Percentiles rank a stretch among this genome's conserved stretches.
Conservation (phyloP, 2,888 invertebrate species). For the Lordiphosa andalusiaca region DNA sequence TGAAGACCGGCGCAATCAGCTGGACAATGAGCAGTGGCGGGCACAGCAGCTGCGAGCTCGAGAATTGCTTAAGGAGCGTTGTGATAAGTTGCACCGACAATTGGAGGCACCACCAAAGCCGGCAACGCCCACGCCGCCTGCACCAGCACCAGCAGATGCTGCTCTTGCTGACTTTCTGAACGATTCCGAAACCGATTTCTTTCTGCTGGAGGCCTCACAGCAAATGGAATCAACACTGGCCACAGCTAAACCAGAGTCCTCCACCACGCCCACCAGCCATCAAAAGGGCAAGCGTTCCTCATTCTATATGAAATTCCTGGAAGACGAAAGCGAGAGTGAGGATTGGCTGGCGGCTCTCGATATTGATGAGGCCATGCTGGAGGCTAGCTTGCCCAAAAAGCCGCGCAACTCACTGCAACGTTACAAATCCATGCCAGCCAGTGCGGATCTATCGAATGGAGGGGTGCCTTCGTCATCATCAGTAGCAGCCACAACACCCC, state of each 20-base stretch:
- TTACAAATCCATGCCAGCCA: conserved; percentile 77
- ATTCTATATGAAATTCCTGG: conserved; percentile 76
- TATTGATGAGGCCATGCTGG: conserved; percentile 68
- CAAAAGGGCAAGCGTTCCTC: conserved; percentile 66
- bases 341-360: conserved; percentile 76
- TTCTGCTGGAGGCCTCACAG: conserved; percentile 76
- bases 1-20: conserved; percentile 55
- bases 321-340: conserved; percentile 75
- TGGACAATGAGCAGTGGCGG: conserved; percentile 60
- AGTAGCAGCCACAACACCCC: conserved; percentile 4
- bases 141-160: conserved; percentile 24
- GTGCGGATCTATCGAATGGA: conserved; percentile 16
- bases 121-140: conserved; percentile 11
- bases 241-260: not conserved
- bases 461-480: conserved; percentile 5
- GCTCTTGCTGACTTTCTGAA: conserved; percentile 68
- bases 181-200: conserved; percentile 75
- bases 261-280: conserved; percentile 48
- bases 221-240: conserved; percentile 62
- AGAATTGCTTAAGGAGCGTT: conserved; percentile 71
- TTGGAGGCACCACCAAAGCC: conserved; percentile 41
- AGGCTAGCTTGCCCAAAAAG: conserved; percentile 66
- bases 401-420: conserved; percentile 71
- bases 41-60: conserved; percentile 66
- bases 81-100: conserved; percentile 68